Conservation (phyloP, 2,113 vertebrate species). For the Perca fluviatilis region DNA sequence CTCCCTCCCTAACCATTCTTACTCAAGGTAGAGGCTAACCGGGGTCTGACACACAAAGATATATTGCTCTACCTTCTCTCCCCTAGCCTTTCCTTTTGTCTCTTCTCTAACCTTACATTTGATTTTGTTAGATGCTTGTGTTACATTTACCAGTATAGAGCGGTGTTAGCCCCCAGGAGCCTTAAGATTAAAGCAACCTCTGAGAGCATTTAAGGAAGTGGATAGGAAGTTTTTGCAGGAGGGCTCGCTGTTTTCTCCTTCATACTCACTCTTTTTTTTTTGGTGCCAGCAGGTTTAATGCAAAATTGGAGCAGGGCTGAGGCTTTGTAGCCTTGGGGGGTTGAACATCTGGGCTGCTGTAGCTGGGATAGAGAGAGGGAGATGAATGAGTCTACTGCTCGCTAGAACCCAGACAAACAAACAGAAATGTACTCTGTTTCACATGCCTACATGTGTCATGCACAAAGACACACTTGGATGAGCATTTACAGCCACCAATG, state of each 20-base stretch:
- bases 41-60: neutral
- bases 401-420: conserved; percentile 23
- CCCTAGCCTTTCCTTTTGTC: conserved; percentile 1
- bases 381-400: neutral
- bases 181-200: conserved; percentile 89
- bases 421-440: conserved; percentile 20
- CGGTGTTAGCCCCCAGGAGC: conserved; percentile 84
- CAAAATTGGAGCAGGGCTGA: conserved; percentile 84
- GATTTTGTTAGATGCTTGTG: conserved; percentile 71
- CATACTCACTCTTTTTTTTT: neutral
- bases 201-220: conserved; percentile 83
- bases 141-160: conserved; percentile 82
- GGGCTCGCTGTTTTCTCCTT: conserved; percentile 22
- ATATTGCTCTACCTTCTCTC: neutral
- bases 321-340: conserved; percentile 61
- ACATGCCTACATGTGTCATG: conserved; percentile 16
- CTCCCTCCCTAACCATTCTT: conserved; percentile 12
- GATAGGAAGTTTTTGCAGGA: conserved; percentile 75
- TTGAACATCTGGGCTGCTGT: conserved; percentile 66
- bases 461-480: conserved; percentile 28
- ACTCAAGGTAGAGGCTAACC: conserved; percentile 8
- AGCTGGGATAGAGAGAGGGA: conserved; percentile 12
- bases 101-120: conserved; percentile 47
- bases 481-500: conserved; percentile 18
- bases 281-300: conserved; percentile 69